Conservation (phyloP, 1,140 invertebrate species). For the Melanaphis sacchari region DNA sequence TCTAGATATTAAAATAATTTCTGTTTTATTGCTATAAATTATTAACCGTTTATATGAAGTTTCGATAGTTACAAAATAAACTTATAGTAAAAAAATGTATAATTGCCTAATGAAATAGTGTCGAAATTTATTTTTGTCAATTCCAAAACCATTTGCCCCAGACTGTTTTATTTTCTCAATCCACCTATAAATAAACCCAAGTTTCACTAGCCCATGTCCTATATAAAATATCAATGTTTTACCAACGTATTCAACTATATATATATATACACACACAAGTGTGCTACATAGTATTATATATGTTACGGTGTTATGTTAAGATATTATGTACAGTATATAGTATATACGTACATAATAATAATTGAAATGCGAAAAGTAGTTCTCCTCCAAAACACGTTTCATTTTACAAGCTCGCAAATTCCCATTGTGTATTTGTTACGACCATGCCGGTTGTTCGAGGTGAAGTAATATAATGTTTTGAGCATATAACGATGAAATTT, state of each 20-base stretch:
- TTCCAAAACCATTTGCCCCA: neutral
- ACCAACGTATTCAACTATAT: neutral
- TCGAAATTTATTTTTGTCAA: neutral
- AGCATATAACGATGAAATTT: neutral
- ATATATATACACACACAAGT: neutral
- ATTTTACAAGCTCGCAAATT: conserved; percentile 30
- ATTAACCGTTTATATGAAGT: neutral
- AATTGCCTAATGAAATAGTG: neutral
- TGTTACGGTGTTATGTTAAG: neutral
- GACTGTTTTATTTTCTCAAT: neutral
- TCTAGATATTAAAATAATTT: neutral
- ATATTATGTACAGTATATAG: neutral
- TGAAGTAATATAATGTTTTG: conserved; percentile 16
- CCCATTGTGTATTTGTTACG: conserved; percentile 29
- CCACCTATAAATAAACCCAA: neutral
- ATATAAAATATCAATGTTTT: neutral
- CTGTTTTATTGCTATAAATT: neutral
- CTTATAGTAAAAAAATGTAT: neutral
- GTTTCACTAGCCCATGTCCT: neutral
- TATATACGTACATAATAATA: neutral
- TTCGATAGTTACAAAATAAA: neutral
- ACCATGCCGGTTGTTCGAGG: neutral
- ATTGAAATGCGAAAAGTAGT: conserved; percentile 29
- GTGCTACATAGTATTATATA: neutral
- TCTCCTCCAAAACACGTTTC: conserved; percentile 48